Evolutionary conservation across 2,113 vertebrate genomes (phyloP), one percentile per base, ranked within the genome.

Genomic region (Prietella phreatophila): DNA sequence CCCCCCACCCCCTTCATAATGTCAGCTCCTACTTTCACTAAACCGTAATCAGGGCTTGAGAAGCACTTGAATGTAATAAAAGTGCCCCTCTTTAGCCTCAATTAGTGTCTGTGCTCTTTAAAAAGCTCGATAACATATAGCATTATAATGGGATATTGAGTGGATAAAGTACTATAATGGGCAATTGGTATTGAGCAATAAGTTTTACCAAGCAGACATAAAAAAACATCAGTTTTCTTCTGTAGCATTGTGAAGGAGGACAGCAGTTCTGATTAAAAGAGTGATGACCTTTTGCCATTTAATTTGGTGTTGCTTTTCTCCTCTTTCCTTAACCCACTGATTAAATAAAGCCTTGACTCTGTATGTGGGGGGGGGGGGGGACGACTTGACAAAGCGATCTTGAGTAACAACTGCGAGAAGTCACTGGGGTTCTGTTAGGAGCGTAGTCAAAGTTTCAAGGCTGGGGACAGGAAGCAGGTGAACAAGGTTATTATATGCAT

Each of bases 81-180:
- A 91, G 86, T 42, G 39, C 82, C 79, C 84, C 69, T 85, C 67
- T 88, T 90, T 88, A 88, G 69, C 76, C 90, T 88, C 89, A 88
- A 90, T 92, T 90, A 89, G 78, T 22, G 30, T 20, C 60, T n/a
- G 53, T 85, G 89, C 80, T 89, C 90, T 86, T 89, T 89, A 25
- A 84, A 89, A 90, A 88, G 60, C 86, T 69, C 42, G 55, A 89
- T 89, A 60, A 85, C 60, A 89, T 89, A 91, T 91, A 87, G 36
- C 87, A 83, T 86, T 88, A 80, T 83, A 92, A 92, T 92, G 63
- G 76, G 84, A 92, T 91, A 91, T 88, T 13, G 67, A 90, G 82
- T 89, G 90, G 90, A 90, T 91, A 86, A 86, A 89, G 80, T 33
- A 84, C 39, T 81, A 50, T 60, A 85, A 85, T 67, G 39, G 85